Evolutionary conservation across 30 jellyfish, hydroid and myxozoan genomes (phyloP).

Genomic region (Phacellophora camtschatica): DNA sequence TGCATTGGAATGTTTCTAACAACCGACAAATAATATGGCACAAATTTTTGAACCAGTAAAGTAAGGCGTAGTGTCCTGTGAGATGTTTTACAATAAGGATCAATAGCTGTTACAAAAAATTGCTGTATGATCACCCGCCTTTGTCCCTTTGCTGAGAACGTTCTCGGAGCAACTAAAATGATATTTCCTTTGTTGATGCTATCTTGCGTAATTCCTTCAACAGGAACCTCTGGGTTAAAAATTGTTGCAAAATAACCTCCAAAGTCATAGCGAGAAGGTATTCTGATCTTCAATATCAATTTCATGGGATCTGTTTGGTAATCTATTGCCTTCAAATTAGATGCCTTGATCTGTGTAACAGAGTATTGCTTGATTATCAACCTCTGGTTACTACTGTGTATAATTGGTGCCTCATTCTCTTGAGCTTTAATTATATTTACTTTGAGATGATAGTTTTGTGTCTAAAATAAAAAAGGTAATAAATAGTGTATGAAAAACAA

Average conservation of each 20-base stretch:
- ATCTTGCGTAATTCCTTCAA: conserved; percentile 51
- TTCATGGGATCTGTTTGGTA: conserved; percentile 41
- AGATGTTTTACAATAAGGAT: conserved; percentile 21
- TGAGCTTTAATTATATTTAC: conserved; percentile 36
- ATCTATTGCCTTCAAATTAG: conserved; percentile 45
- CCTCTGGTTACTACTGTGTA: conserved; percentile 54
- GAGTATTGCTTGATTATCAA: conserved; percentile 46
- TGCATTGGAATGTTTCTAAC: conserved; percentile 35
- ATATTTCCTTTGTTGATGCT: conserved; percentile 30
- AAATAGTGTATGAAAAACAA: no score
- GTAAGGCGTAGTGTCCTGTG: conserved; percentile 17
- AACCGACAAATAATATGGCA: conserved; percentile 34
- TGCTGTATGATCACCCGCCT: conserved; percentile 27
- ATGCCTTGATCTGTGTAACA: conserved; percentile 15
- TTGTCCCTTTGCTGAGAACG: not conserved
- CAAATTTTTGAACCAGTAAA: conserved; percentile 38
- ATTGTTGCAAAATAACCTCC: conserved; percentile 48
- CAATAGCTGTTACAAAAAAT: conserved; percentile 15
- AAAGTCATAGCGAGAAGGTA: not conserved
- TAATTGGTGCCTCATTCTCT: conserved; percentile 29
- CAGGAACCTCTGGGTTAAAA: conserved; percentile 27
- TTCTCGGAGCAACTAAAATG: conserved; percentile 48
- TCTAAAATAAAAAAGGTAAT: not conserved
- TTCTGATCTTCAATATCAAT: conserved; percentile 16
- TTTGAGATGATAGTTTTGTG: conserved; percentile 8